Base-by-base conservation (phyloP, 2,888 invertebrate species). In the Rhagonycha lutea region DNA sequence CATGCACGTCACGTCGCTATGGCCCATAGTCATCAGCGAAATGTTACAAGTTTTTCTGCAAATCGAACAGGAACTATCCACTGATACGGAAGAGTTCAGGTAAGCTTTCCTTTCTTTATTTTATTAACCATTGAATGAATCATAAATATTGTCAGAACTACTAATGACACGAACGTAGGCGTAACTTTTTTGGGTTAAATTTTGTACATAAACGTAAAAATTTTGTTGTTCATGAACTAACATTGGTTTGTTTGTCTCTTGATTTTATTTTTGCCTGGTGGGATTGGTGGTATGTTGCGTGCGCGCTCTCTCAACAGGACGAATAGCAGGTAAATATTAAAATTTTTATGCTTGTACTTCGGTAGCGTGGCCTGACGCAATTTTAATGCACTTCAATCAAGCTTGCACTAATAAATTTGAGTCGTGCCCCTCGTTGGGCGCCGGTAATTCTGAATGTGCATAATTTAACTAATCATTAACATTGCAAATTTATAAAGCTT, bases 11-110 rank as follows among this genome's bases (percentile, higher is more conserved):
- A 95, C 95, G 12, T 95, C 96, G 0, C 89, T 97, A 72, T 97
- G 97, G 97, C 97, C 97, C 8, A 94, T 95, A 69, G 95, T 97
- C 83, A 94, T 97, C 80, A 95, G 95, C 69, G 97, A 97, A 90
- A 92, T 97, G 91, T 94, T 96, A 74, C 95, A 96, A 88, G 95
- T 96, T 0, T 94, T 96, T 83, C 88, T 96, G 72, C 94, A 95
- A 83, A 94, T 96, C 83, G 96, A 97, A 85, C 94, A 95, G 85
- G 95, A 96, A 85, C 87, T 96, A 68, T 91, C 91, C 62, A 92
- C 92, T 0, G 94, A 94, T 81, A 91, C 91, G 9, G 95, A 95
- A 81, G 94, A 95, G 83, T 92, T 94, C 85, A 94, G 92, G 95
- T 95, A 87, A 60, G 28, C 12, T 5, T 29, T 12, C 61, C 26